Base-by-base conservation (phyloP, 2,797 vertebrate species). In the Cheirogaleus major region DNA sequence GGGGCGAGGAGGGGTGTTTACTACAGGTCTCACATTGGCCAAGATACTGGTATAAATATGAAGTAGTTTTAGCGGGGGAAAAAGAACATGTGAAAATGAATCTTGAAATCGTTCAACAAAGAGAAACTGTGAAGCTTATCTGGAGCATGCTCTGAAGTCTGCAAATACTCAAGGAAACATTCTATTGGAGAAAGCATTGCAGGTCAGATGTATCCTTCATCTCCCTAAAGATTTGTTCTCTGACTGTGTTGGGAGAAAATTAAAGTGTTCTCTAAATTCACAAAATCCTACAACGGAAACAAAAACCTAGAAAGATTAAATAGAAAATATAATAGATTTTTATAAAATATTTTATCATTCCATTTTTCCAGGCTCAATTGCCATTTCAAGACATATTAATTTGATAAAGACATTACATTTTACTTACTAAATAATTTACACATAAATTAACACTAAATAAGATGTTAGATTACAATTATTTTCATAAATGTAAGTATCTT, bases 371-470 rank as follows among this genome's bases (percentile, higher is more conserved):
- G 27, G 38, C 38, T 59, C 78, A 12, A 8, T 65, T 43, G 22
- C 4, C 41, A 83, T 73, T 83, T 82, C 35, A 67, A 32, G 14
- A 52, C 6, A 38, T 87, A 27, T 72, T 67, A 27, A 13, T 35
- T 90, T 23, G 13, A 65, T 30, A 80, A 38, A 69, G 15, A 45
- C 41, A 75, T 87, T 25, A 70, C 43, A 72, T n/a, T 78, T 59
- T 1, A 63, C 48, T 87, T 70, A 67, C 27, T 61, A 91, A 79
- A 80, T 91, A 45, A 85, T 45, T 59, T 72, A 82, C 17, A 57
- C 69, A 35, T 23, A 65, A 25, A 52, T 57, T 57, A 6, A 57
- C 14, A 63, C 5, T 52, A 63, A 91, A 48, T 2, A 79, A 38
- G 5, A 50, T 72, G 1, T 35, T 70, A 23, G 45, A 43, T 73